phyloP scores from a whole-genome alignment of 2,888 invertebrate genomes.

The Athripsodes cinereus region DNA sequence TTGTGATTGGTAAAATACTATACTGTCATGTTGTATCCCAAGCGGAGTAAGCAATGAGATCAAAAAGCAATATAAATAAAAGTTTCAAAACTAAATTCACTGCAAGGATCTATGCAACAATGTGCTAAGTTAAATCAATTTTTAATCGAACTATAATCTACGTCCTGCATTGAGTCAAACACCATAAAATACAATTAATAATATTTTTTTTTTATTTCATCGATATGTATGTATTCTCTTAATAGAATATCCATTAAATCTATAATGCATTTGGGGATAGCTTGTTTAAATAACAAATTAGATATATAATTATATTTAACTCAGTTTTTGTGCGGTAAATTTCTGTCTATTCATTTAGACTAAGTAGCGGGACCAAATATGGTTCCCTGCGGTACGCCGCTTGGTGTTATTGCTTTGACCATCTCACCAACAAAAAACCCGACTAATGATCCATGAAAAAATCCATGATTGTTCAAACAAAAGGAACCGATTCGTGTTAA shows the following conservation, averaged over 20 bases:
- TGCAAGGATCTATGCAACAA: too few relatives aligned
- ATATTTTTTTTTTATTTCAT: too few relatives aligned
- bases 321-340: background rate
- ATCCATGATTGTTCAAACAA: conserved; percentile 1
- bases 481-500: background rate
- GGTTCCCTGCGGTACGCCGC: conserved; percentile 1
- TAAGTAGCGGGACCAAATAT: background rate
- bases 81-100: too few relatives aligned
- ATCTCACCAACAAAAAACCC: background rate
- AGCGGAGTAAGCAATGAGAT: too few relatives aligned
- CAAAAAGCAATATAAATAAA: too few relatives aligned
- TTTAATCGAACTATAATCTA: too few relatives aligned
- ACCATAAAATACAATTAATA: background rate
- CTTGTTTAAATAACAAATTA: conserved; percentile 1
- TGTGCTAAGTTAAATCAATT: too few relatives aligned
- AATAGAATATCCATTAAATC: background rate
- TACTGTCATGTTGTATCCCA: too few relatives aligned
- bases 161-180: too few relatives aligned
- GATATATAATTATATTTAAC: conserved; percentile 1
- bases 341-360: background rate
- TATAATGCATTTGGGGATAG: background rate
- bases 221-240: background rate
- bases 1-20: too few relatives aligned
- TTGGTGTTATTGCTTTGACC: too few relatives aligned
- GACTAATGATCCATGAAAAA: conserved; percentile 2